Evolutionary conservation across 2,113 vertebrate species (phyloP).

Genomic region (Syngnathus scovelli): DNA sequence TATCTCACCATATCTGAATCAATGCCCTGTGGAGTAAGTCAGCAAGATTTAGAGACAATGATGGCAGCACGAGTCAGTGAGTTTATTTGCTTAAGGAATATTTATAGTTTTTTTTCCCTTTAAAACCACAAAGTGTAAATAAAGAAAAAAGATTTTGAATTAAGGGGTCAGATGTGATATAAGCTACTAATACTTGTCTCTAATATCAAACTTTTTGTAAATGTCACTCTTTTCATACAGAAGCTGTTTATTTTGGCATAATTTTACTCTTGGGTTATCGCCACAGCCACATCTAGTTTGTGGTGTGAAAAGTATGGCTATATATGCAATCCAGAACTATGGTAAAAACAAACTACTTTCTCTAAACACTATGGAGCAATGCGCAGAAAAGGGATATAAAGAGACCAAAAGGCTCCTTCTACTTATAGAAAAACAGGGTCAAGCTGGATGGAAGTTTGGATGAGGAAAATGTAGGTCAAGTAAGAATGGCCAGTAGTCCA

Average conservation of each 20-base stretch:
- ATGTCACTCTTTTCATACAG: constrained; percentile 59
- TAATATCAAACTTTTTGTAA: constrained; percentile 27
- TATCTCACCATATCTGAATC: constrained; percentile 71
- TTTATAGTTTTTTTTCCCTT: constrained; percentile 24
- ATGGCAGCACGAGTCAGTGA: background rate
- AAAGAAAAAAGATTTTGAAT: constrained; percentile 50
- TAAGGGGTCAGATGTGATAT: constrained; percentile 56
- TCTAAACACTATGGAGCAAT: constrained; percentile 33
- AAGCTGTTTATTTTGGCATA: constrained; percentile 52
- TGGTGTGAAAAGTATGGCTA: constrained; percentile 36
- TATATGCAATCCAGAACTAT: constrained; percentile 38
- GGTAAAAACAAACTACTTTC: constrained; percentile 60
- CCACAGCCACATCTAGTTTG: constrained; percentile 24
- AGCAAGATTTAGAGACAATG: constrained; percentile 8
- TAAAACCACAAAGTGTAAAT: constrained; percentile 51
- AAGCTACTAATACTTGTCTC: constrained; percentile 51
- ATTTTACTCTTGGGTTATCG: constrained; percentile 43
- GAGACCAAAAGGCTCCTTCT: constrained; percentile 53
- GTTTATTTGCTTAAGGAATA: constrained; percentile 14
- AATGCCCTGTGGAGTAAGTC: constrained; percentile 70
- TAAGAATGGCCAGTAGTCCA: constrained; percentile 43
- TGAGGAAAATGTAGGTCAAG: constrained; percentile 68
- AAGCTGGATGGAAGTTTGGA: constrained; percentile 42
- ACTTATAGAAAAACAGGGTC: constrained; percentile 62
- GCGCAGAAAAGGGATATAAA: constrained; percentile 46